A percentile compares a stretch with the other conserved stretches of the same genome.
Conservation (phyloP, 2,797 vertebrate genomes). For the Yasuhikotakia modesta region DNA sequence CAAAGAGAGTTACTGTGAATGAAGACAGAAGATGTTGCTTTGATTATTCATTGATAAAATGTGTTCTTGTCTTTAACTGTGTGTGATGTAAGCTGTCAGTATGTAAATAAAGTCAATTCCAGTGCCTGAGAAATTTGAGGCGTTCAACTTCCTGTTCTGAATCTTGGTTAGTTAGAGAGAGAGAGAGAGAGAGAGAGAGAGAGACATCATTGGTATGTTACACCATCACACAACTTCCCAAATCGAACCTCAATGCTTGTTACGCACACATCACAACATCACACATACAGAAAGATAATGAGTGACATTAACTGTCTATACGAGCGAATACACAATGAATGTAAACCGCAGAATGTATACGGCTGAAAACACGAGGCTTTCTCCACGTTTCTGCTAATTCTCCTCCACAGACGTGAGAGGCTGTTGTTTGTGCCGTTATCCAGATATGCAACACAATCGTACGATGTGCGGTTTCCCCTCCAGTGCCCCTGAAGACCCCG, state of each 20-base stretch:
- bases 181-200: background rate
- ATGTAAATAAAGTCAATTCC: slow-evolving; percentile 4
- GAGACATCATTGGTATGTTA: background rate
- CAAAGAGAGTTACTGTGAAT: slow-evolving; percentile 7
- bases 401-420: background rate
- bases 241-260: slow-evolving; percentile 14
- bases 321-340: background rate
- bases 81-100: background rate
- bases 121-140: background rate
- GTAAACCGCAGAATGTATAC: background rate
- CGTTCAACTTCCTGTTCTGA: slow-evolving; percentile 6
- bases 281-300: background rate
- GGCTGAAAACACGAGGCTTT: background rate
- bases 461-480: background rate
- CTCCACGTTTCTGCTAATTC: background rate
- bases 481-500: background rate
- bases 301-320: background rate
- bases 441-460: background rate
- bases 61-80: slow-evolving; percentile 1
- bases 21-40: slow-evolving; percentile 7
- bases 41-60: slow-evolving; percentile 17
- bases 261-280: slow-evolving; percentile 11
- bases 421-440: background rate
- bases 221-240: slow-evolving; percentile 6
- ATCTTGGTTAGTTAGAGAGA: slow-evolving; percentile 26